Base-by-base conservation (phyloP, 2,888 invertebrate genomes). In the Pristionchus arcanus region DNA sequence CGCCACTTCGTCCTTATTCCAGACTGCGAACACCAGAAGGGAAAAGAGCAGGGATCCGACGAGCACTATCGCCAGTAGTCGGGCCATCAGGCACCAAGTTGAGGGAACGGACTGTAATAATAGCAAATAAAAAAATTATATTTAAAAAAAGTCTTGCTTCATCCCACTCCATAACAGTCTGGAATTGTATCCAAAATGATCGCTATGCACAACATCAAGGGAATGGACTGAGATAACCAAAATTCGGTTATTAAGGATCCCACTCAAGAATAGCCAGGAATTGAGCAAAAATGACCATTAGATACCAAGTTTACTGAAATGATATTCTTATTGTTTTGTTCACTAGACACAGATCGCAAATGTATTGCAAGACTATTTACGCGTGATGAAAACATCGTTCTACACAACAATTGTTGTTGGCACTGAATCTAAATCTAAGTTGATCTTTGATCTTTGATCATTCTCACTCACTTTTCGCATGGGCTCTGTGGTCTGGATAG, bases 71-170 rank as follows among this genome's bases (percentile, higher is more conserved):
- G 87, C 68, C 37, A 49, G 53, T n/a, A 87, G 28, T 49, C 87
- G 87, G 21, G 59, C 34, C 71, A 87, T 28, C 28, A 87, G 53
- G n/a, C 87, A 68, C 87, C 71, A 71, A 49, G 87, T 87, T 28
- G 87, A 87, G 87, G 71, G 87, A 34, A 71, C 71, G 1, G 28
- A n/a, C 87, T 87, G 87, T 0, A 86, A 49, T 21, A 31, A 21
- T 4, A 37, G 42, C 19, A n/a, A 59, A 34, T 55, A 31, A 21
- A 28, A 53, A 5, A 42, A 42, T 42, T 42, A 42, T 5, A 42
- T n/a, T n/a, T n/a, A n/a, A n/a, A n/a, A n/a, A n/a, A n/a, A n/a
- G n/a, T n/a, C n/a, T n/a, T n/a, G n/a, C n/a, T n/a, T n/a, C n/a
- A n/a, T n/a, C n/a, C n/a, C n/a, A n/a, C n/a, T n/a, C n/a, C n/a